phyloP scores from a whole-genome alignment of 2,113 vertebrate genomes.

The Hippocampus guttulatus region DNA sequence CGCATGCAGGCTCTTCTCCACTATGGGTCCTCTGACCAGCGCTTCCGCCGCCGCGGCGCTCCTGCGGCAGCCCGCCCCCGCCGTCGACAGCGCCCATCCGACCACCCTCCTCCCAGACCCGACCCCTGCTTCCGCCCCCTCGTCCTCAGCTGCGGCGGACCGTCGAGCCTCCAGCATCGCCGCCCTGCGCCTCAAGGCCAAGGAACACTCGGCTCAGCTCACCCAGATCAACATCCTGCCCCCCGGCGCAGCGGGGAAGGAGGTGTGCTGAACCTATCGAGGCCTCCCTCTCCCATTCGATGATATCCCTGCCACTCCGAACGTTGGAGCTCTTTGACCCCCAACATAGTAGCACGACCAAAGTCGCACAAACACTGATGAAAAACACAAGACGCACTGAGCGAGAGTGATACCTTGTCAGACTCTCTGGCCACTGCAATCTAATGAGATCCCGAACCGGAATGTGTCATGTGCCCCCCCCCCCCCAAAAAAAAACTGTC shows the following conservation, averaged over 20 bases:
- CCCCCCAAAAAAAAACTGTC: neutral
- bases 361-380: conserved; percentile 74
- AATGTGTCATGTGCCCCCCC: neutral
- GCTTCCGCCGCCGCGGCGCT: conserved; percentile 90
- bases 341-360: conserved; percentile 81
- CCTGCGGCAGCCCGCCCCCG: conserved; percentile 82
- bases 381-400: conserved; percentile 53
- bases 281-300: conserved; percentile 46
- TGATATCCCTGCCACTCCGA: conserved; percentile 34
- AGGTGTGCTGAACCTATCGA: conserved; percentile 87
- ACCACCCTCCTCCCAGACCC: conserved; percentile 75
- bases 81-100: conserved; percentile 77
- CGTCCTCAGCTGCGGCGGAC: conserved; percentile 80
- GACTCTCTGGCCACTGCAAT: neutral
- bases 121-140: conserved; percentile 65
- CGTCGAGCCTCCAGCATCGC: conserved; percentile 93
- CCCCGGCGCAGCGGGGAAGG: conserved; percentile 87
- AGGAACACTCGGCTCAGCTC: conserved; percentile 95
- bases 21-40: conserved; percentile 89
- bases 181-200: conserved; percentile 91
- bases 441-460: neutral
- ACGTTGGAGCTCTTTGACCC: conserved; percentile 51
- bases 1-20: conserved; percentile 85
- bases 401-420: conserved; percentile 9
- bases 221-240: conserved; percentile 98